These are phyloP conservation scores for Taenaris catops DNA, from an alignment of 2,888 invertebrate genomes.

Conservation along the genomic window DNA sequence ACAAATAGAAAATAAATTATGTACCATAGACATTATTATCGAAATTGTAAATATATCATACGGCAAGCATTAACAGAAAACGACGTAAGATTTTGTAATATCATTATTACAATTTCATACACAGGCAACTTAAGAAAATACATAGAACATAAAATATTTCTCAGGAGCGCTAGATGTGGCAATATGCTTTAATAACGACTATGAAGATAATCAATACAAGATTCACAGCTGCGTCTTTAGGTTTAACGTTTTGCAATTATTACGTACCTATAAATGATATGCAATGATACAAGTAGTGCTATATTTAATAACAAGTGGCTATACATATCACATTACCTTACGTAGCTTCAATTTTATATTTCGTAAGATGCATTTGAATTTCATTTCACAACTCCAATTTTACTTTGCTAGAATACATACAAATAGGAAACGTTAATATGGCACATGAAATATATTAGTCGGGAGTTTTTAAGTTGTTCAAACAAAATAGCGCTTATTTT, in stretches of 20 bases:
- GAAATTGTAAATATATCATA: no score
- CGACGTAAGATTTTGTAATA: no score
- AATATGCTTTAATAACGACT: conserved; percentile 1
- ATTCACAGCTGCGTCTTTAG: conserved; percentile 5
- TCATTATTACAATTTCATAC: no score
- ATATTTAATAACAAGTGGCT: conserved; percentile 71
- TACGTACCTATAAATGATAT: conserved; percentile 50
- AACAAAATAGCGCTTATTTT: no score
- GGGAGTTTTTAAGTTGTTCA: no score
- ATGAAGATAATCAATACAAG: conserved; percentile 5
- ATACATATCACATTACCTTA: conserved; percentile 76
- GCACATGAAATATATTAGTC: conserved; percentile 57
- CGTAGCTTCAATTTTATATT: conserved; percentile 66
- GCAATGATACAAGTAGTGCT: conserved; percentile 72
- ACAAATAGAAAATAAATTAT: no score
- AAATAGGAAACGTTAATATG: conserved; percentile 57
- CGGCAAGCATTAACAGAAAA: no score
- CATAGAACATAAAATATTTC: no score
- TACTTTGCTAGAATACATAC: conserved; percentile 48
- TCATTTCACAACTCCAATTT: conserved; percentile 72
- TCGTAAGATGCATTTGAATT: conserved; percentile 58
- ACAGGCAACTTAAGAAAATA: no score
- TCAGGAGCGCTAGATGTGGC: conserved; percentile 9
- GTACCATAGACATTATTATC: no score
- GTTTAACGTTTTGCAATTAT: conserved; percentile 6